Base-by-base conservation (phyloP, 2,113 vertebrate genomes). In the Vicugna pacos region DNA sequence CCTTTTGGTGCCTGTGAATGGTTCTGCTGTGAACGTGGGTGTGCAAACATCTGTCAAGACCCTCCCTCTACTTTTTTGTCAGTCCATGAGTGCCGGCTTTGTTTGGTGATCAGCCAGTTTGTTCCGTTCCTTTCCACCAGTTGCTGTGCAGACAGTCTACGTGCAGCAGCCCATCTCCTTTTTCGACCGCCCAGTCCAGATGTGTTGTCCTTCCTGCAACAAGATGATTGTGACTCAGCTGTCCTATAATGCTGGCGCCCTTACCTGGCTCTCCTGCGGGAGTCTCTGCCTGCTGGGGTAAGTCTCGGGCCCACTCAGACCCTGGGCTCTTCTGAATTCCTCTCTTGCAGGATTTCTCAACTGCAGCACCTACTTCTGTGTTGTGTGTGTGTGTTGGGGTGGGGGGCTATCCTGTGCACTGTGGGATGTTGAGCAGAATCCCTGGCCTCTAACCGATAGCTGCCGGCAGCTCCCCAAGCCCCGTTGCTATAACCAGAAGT, bases 211-310 rank as follows among this genome's bases (percentile, higher is more conserved):
- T 0, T 98, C 97, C 42, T 99, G 99, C 96, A 98, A 83, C 93
- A 98, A 99, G 97, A 46, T 98, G 62, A 98, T 99, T 0, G 96
- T 99, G 77, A 99, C 99, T 0, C 98, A 97, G 89, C 98, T 99
- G 92, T 97, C 98, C 0, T 98, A 98, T 6, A 98, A 96, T 0
- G n/a, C 99, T 0, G 99, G 99, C 2, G 97, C 99, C 52, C 96
- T 99, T 96, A 99, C 99, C 58, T 99, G 99, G 98, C 98, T 99
- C 13, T 99, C 98, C 0, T 99, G 99, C 30, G 99, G 99, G 52
- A 99, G 99, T 90, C 98, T 99, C 76, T 99, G 98, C 94, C 90
- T 99, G 89, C 72, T 99, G 92, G 99, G 99, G 99, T 99, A 97
- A 89, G 99, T 98, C 26, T 8, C 12, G 35, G 32, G 67, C 13